Percentiles rank a stretch among this genome's conserved stretches.
phyloP scores from a whole-genome alignment of 2,797 vertebrate genomes.

The Silurus lanzhouensis region DNA sequence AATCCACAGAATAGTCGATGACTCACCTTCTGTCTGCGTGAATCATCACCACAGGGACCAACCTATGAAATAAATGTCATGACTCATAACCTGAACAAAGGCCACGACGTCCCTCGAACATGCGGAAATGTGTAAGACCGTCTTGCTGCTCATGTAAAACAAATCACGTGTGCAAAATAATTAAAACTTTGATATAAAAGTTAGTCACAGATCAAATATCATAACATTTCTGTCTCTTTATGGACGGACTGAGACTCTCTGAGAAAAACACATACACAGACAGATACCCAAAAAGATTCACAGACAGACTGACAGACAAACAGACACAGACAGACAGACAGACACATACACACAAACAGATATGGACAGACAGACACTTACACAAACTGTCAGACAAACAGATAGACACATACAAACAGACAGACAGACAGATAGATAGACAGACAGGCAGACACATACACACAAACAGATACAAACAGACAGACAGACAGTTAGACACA shows the following conservation, averaged over 20 bases:
- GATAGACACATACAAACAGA: neutral
- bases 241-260: neutral
- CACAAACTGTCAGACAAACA: neutral
- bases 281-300: neutral
- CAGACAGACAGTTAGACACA: neutral
- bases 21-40: neutral
- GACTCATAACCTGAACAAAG: slow-evolving; percentile 15
- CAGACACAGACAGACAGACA: neutral
- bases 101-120: neutral
- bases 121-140: neutral
- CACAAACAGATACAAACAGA: neutral
- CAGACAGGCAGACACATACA: neutral
- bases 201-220: neutral
- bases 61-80: slow-evolving; percentile 27
- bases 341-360: neutral
- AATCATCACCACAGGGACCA: slow-evolving; percentile 9
- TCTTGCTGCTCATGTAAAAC: neutral
- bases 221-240: neutral
- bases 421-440: neutral
- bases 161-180: neutral
- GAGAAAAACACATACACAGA: neutral
- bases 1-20: neutral
- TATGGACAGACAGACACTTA: neutral
- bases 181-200: neutral
- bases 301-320: neutral